These are phyloP conservation scores for Helarctos malayanus DNA, from an alignment of 2,797 vertebrate species.

Conservation along the genomic window DNA sequence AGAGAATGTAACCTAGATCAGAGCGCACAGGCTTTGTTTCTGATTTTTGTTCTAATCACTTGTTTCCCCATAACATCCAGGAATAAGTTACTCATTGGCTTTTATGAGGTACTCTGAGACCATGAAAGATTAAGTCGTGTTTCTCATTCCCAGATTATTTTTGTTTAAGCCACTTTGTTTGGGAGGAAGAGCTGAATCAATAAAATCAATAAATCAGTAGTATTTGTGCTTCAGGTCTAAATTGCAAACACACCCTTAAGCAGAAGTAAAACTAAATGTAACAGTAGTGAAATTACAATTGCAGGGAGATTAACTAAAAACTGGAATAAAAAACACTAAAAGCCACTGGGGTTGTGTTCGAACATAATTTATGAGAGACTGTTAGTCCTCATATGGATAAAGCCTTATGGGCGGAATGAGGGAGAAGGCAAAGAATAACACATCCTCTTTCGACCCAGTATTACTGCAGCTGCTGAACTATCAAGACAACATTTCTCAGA, in stretches of 20 bases:
- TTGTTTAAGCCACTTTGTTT: not conserved
- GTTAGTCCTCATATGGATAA: not conserved
- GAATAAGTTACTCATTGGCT: not conserved
- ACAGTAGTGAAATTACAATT: conserved; percentile 4
- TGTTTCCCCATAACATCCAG: not conserved
- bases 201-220: conserved; percentile 4
- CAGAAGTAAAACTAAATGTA: conserved; percentile 50
- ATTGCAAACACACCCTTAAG: conserved; percentile 13
- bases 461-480: not conserved
- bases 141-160: conserved; percentile 23
- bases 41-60: conserved; percentile 17
- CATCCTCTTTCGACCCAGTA: not conserved
- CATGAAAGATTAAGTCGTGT: not conserved
- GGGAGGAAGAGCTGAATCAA: not conserved
- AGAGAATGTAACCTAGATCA: not conserved
- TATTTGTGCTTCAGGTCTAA: not conserved
- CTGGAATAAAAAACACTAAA: not conserved
- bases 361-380: not conserved
- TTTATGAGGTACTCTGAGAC: not conserved
- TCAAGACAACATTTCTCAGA: not conserved
- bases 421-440: not conserved
- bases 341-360: not conserved
- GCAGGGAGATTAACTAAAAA: not conserved
- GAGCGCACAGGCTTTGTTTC: not conserved
- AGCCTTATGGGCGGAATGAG: not conserved